These are phyloP conservation scores for Galaxea fascicularis DNA, from an alignment of 92 coral and sea anemone species.

Conservation along the genomic window DNA sequence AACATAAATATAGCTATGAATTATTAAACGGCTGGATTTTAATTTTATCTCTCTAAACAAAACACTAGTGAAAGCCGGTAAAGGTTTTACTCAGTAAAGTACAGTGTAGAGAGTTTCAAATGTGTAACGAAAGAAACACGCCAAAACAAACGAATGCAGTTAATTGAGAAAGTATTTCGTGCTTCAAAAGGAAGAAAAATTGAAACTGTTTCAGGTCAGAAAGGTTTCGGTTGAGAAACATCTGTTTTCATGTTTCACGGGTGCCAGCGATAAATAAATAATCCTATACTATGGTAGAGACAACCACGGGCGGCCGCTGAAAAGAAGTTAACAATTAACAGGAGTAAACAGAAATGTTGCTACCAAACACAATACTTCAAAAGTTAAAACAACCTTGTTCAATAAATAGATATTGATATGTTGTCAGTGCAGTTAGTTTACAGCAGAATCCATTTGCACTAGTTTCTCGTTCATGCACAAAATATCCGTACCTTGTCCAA, in stretches of 20 bases:
- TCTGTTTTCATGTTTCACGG: constrained; percentile 22
- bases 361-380: not conserved
- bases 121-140: not conserved
- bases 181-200: no score
- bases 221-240: not conserved
- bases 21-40: constrained; percentile 26
- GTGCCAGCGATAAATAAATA: constrained; percentile 36
- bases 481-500: not conserved
- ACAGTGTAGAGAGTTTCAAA: not conserved
- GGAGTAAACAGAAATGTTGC: constrained; percentile 33
- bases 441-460: not conserved
- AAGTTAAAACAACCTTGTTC: constrained; percentile 24
- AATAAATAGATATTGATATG: not conserved
- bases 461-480: not conserved
- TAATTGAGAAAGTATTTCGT: not conserved
- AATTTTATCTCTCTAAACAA: constrained; percentile 5
- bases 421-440: not conserved
- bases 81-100: no score
- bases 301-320: constrained; percentile 2
- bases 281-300: not conserved
- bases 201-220: not conserved
- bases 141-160: not conserved
- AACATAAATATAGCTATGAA: constrained; percentile 15
- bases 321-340: constrained; percentile 26
- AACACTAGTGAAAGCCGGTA: not conserved